Conservation (phyloP, 2,888 invertebrate genomes). For the Tortrix viridana region DNA sequence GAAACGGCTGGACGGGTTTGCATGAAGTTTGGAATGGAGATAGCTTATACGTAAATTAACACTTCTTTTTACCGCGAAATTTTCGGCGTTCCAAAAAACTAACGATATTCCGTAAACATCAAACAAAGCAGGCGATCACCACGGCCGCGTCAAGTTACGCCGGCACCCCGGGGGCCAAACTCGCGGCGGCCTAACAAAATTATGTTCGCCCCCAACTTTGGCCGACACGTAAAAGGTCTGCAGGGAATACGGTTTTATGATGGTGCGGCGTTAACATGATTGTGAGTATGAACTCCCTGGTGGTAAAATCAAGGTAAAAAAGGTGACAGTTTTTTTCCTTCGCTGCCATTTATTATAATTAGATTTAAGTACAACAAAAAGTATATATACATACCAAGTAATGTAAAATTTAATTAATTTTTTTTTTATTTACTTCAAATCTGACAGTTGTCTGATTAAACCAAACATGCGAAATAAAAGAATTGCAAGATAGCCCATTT, state of each 20-base stretch:
- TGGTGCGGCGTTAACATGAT: slow-evolving; percentile 21
- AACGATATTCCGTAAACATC: slow-evolving; percentile 2
- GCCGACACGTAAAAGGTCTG: slow-evolving; percentile 35
- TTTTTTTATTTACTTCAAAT: too few species aligned
- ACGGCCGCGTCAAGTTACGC: slow-evolving; percentile 26
- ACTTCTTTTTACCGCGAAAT: too few species aligned
- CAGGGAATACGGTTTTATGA: slow-evolving; percentile 26
- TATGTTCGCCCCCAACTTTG: slow-evolving; percentile 34
- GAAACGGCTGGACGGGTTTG: too few species aligned
- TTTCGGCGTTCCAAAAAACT: slow-evolving; percentile 12
- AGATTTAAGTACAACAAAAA: too few species aligned
- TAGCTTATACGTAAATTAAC: too few species aligned
- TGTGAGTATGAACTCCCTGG: slow-evolving; percentile 12
- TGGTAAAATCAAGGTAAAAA: background rate
- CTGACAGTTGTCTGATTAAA: too few species aligned
- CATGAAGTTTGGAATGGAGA: too few species aligned
- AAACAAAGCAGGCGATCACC: slow-evolving; percentile 24
- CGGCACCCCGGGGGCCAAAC: slow-evolving; percentile 30
- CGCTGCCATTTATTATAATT: background rate
- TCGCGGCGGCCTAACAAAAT: slow-evolving; percentile 35
- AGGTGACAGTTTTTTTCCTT: background rate
- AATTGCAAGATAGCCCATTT: too few species aligned
- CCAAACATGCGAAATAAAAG: too few species aligned
- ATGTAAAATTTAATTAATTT: too few species aligned
- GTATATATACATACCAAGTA: too few species aligned